Base-by-base conservation (phyloP, 2,888 invertebrate species). In the Apamea epomidion region DNA sequence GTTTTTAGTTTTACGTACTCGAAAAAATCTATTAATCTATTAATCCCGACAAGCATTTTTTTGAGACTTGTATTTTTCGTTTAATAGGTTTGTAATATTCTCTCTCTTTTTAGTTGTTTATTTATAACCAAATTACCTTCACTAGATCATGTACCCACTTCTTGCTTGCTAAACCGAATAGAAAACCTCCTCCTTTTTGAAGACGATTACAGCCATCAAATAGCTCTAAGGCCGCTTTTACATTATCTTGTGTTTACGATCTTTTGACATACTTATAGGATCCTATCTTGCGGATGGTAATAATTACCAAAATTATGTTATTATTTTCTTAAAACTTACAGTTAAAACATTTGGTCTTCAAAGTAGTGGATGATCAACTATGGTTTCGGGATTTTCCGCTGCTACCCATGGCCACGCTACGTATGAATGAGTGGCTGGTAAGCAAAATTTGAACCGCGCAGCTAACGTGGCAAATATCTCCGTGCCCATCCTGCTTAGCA, bases 121-220 rank as follows among this genome's bases (percentile, higher is more conserved):
- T 76, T 37, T 60, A 48, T 48, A 8, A 51, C 51, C 12, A 21
- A 32, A 73, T 81, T 12, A 29, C 42, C 62, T 74, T 74, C 25
- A 48, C 64, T 37, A 5, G 25, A 54, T n/a, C 21, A 45, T 25
- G 64, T 76, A 68, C 51, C 42, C 48, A 68, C 14, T 80, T n/a
- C n/a, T 74, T 51, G 14, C n/a, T 73, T 54, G 14, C 54, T 45
- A 45, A 64, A 37, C 37, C 51, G 0, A 45, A 45, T 25, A 0
- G 25, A 78, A 37, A 78, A 83, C 68, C 29, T 45, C 68, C 29
- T 37, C 48, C 58, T 51, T 80, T 83, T 83, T 64, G 0, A 37
- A 65, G 29, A 54, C 10, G 0, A 42, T n/a, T 29, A 54, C 51
- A 54, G 12, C 42, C 1, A 32, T 45, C n/a, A 60, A 58, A n/a